Conservation (phyloP, 2,888 invertebrate genomes). For the Hoplodrina ambigua region DNA sequence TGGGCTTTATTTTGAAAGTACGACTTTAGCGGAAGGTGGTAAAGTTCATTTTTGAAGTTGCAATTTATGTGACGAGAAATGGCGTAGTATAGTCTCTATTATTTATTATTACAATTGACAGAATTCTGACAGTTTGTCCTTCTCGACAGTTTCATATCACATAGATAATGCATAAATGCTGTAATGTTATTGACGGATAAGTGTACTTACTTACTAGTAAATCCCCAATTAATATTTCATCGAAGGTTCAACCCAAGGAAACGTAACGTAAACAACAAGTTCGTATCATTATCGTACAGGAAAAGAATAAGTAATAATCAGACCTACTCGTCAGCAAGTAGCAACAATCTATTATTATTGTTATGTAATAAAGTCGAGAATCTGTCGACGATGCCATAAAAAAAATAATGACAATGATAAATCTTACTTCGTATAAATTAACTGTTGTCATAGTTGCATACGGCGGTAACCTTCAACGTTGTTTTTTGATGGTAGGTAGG, state of each 20-base stretch:
- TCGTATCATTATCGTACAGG: neutral
- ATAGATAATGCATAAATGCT: neutral
- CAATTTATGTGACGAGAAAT: neutral
- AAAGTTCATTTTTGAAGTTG: neutral
- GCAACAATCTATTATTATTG: conserved; percentile 27
- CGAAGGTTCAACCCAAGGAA: neutral
- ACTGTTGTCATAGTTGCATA: conserved; percentile 33
- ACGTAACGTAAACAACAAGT: conserved; percentile 17
- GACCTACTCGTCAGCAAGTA: conserved; percentile 5
- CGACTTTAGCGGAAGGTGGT: neutral
- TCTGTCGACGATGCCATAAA: conserved; percentile 49
- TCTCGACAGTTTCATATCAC: neutral
- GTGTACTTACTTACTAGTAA: neutral
- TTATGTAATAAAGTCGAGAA: conserved; percentile 34
- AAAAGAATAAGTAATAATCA: conserved; percentile 17
- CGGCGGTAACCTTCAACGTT: conserved; percentile 26
- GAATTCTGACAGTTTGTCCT: neutral
- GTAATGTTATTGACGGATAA: neutral
- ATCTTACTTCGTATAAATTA: conserved; percentile 24
- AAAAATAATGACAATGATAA: conserved; percentile 38
- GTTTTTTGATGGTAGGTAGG: conserved; percentile 13
- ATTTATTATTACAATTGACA: neutral
- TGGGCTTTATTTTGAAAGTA: conserved; percentile 15
- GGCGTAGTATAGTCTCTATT: neutral
- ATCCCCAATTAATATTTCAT: neutral